Evolutionary conservation across 2,888 invertebrate species (phyloP), one percentile per base, ranked within the genome.

Genomic region (Spodoptera exigua): DNA sequence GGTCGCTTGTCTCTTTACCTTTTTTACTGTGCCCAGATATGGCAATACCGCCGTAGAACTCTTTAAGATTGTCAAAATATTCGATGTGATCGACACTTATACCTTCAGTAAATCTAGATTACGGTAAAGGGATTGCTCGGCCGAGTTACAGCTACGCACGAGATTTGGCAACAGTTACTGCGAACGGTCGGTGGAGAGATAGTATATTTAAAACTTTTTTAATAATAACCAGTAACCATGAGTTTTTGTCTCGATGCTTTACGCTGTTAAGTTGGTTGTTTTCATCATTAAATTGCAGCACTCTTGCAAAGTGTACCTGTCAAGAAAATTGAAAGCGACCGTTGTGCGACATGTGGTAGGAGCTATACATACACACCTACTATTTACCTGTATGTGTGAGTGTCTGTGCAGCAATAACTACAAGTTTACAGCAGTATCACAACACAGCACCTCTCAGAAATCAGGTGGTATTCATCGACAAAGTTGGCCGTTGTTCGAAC

Each of bases 401-500:
- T 7, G 39, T 16, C 39, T 21, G 18, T 49, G 43, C 17, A 60
- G 41, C 61, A 53, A 34, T 48, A 40, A 49, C 27, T 52, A 40
- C 16, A 48, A 55, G 64, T 73, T 59, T 57, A 46, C 45, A 37
- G 17, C 35, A 35, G n/a, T 35, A 16, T 58, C 43, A 14, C 54
- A 53, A 61, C 57, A 58, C 47, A 46, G 55, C 53, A 61, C 35
- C 67, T 41, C 37, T 13, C 54, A 27, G 53, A 47, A 64, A 70
- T 67, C 58, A 68, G 65, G 37, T 54, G 21, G 59, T 47, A 68
- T 71, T 79, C 77, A 74, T 61, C 61, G 60, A 60, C 58, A 69
- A 81, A 78, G 69, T 81, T 77, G 21, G 55, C 47, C 72, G 64
- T 71, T 77, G 64, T 73, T 59, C 67, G 65, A 73, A 76, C 70